Conservation (phyloP, 2,888 invertebrate genomes). For the Cataglyphis cursor region DNA sequence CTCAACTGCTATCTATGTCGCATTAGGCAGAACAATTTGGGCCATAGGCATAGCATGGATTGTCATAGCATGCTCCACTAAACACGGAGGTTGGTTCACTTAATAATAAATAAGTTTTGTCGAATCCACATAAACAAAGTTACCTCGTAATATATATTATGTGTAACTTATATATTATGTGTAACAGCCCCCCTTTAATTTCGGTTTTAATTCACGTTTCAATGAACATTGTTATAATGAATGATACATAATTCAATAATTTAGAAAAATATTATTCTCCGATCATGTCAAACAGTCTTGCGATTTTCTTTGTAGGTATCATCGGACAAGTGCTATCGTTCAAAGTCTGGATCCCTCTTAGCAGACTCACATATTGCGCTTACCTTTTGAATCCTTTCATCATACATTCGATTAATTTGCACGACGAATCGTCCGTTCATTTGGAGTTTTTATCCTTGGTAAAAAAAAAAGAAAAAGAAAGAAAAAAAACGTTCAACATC, state of each 20-base stretch:
- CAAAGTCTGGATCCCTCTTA: constrained; percentile 85
- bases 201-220: not conserved
- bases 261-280: not conserved
- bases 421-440: constrained; percentile 80
- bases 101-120: constrained; percentile 48
- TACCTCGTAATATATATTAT: not conserved
- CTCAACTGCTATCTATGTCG: constrained; percentile 87
- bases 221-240: constrained; percentile 45
- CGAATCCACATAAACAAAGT: not conserved
- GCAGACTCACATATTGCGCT: constrained; percentile 88
- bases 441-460: constrained; percentile 84
- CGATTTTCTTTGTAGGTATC: constrained; percentile 82
- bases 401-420: constrained; percentile 87
- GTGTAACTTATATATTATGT: not conserved
- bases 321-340: constrained; percentile 85
- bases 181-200: not conserved
- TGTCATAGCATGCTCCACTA: constrained; percentile 88
- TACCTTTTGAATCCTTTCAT: constrained; percentile 89
- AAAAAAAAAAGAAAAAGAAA: constrained; percentile 75
- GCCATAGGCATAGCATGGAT: constrained; percentile 88
- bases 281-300: not conserved
- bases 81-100: constrained; percentile 87
- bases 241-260: not conserved
- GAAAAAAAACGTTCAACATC: not conserved
- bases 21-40: constrained; percentile 88